Percentiles rank a stretch among this genome's conserved stretches.
These are phyloP conservation scores for Thera britannica DNA, from an alignment of 2,888 invertebrate genomes.

Conservation along the genomic window DNA sequence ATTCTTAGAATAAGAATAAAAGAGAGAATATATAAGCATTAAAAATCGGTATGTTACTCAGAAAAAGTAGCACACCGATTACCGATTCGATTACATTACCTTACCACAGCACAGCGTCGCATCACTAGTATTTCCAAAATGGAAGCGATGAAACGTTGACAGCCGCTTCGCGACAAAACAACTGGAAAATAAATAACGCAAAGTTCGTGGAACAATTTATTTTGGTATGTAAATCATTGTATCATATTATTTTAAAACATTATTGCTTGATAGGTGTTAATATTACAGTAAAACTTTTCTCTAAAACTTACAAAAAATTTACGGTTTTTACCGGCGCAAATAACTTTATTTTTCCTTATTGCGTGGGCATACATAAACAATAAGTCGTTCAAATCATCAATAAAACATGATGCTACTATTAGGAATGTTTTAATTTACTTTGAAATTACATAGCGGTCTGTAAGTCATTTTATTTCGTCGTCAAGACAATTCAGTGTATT, in stretches of 20 bases:
- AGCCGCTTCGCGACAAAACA: slow-evolving; percentile 72
- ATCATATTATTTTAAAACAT: slow-evolving; percentile 27
- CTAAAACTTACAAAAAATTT: slow-evolving; percentile 51
- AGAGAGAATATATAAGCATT: not conserved
- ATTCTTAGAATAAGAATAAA: no score
- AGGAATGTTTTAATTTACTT: slow-evolving; percentile 49
- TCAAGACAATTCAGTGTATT: not conserved
- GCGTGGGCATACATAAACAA: slow-evolving; percentile 48
- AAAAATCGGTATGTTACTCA: not conserved
- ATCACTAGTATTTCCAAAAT: slow-evolving; percentile 76
- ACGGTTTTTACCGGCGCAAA: slow-evolving; percentile 55
- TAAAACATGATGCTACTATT: slow-evolving; percentile 48
- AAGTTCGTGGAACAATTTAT: slow-evolving; percentile 62
- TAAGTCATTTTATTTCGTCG: not conserved
- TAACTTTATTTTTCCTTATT: slow-evolving; percentile 47
- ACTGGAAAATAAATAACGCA: slow-evolving; percentile 76
- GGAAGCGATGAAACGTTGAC: slow-evolving; percentile 77
- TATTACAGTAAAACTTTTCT: slow-evolving; percentile 10
- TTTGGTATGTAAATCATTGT: slow-evolving; percentile 69
- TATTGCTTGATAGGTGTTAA: not conserved
- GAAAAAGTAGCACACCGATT: not conserved
- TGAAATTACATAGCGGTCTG: slow-evolving; percentile 8
- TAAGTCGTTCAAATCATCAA: slow-evolving; percentile 46
- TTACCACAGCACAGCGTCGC: slow-evolving; percentile 2
- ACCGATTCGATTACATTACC: not conserved